phyloP scores from a whole-genome alignment of 2,888 invertebrate species.

The Platypus cylindrus region DNA sequence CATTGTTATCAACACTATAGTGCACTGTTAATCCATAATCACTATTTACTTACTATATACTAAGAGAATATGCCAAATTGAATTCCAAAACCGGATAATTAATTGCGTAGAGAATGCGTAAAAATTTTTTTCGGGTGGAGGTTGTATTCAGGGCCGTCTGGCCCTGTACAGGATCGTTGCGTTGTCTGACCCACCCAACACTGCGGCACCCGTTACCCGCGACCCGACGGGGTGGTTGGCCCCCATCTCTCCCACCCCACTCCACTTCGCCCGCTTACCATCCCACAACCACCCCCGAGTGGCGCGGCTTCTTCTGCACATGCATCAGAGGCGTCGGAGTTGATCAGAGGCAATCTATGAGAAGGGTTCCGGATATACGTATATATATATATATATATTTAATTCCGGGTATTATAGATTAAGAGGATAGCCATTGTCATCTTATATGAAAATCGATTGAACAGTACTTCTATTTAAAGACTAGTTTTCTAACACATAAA shows the following conservation, averaged over 20 bases:
- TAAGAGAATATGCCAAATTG: too few relatives aligned
- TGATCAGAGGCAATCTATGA: too few relatives aligned
- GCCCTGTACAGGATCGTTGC: constrained; percentile 21
- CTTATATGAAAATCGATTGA: too few relatives aligned
- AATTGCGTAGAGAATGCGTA: constrained; percentile 14
- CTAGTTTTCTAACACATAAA: too few relatives aligned
- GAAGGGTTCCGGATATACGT: too few relatives aligned
- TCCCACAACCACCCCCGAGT: constrained; percentile 19
- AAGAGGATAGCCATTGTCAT: too few relatives aligned
- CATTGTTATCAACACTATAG: too few relatives aligned
- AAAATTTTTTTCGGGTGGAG: constrained; percentile 8
- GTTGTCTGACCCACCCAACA: constrained; percentile 39
- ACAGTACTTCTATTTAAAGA: too few relatives aligned
- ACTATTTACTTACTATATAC: too few relatives aligned
- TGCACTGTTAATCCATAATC: too few relatives aligned
- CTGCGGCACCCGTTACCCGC: constrained; percentile 37
- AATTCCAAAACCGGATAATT: constrained; percentile 6
- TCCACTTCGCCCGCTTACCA: constrained; percentile 25
- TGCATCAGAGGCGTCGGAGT: constrained; percentile 12
- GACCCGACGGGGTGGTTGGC: constrained; percentile 29
- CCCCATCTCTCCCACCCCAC: constrained; percentile 33
- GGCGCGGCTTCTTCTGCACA: constrained; percentile 16
- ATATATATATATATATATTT: too few relatives aligned
- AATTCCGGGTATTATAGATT: too few relatives aligned
- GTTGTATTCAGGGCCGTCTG: constrained; percentile 16